Conservation (phyloP, 2,797 vertebrate genomes). For the Catamblyrhynchus diadema region DNA sequence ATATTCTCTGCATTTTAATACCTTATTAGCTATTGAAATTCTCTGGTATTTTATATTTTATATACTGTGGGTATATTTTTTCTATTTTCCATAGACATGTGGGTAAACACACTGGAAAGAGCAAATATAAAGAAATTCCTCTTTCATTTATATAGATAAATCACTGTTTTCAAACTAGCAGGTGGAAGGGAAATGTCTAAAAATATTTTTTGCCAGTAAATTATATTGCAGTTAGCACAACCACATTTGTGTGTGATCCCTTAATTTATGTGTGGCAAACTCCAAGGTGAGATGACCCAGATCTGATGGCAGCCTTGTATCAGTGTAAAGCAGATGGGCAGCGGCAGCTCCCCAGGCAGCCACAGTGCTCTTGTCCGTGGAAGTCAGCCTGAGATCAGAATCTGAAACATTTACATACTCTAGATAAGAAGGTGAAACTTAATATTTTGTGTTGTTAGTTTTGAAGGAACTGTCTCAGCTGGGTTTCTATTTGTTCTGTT, state of each 20-base stretch:
- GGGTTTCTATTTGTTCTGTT: neutral
- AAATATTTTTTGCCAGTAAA: neutral
- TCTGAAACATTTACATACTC: neutral
- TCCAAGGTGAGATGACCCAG: conserved; percentile 15
- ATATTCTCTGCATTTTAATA: neutral
- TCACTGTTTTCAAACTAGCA: neutral
- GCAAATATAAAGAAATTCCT: neutral
- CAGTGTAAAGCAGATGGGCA: conserved; percentile 14
- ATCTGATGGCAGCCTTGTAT: neutral
- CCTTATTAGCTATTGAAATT: neutral
- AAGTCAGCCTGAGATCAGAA: neutral
- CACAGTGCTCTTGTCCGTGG: fast-evolving
- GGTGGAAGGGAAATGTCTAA: neutral
- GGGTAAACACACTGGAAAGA: neutral
- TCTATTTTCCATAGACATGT: neutral
- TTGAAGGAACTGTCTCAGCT: neutral
- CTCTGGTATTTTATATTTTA: neutral
- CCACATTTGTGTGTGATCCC: neutral
- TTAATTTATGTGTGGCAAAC: neutral
- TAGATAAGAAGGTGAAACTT: conserved; percentile 15
- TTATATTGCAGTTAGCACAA: neutral
- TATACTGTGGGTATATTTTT: neutral
- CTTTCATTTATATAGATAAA: neutral
- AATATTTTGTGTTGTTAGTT: neutral
- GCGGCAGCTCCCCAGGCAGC: neutral